A percentile compares a stretch with the other conserved stretches of the same genome.
phyloP scores from a whole-genome alignment of 2,888 invertebrate genomes.

The Zhuqinia jingwanae region DNA sequence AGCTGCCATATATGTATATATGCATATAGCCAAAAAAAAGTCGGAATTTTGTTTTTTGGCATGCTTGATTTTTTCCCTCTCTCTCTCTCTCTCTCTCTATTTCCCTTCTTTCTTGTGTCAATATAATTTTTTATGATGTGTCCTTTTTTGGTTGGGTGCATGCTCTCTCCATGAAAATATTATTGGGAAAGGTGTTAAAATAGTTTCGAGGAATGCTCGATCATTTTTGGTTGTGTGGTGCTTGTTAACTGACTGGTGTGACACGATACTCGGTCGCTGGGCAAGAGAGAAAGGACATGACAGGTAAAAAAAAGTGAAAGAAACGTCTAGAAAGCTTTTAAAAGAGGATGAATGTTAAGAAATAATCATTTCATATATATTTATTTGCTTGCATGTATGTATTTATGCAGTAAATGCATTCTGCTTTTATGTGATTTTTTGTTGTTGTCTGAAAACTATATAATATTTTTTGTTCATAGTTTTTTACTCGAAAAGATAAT shows the following conservation, averaged over 20 bases:
- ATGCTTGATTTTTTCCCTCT: not conserved
- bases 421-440: too few species aligned
- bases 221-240: not conserved
- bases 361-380: too few species aligned
- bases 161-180: slow-evolving; percentile 17
- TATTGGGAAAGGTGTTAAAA: slow-evolving; percentile 25
- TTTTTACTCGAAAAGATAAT: slow-evolving; percentile 19
- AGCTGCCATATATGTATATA: not conserved
- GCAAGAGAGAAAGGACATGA: not conserved
- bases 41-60: not conserved
- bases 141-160: not conserved
- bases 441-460: not conserved
- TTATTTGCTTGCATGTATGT: not conserved
- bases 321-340: not conserved
- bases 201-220: not conserved
- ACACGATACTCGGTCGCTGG: slow-evolving; percentile 1
- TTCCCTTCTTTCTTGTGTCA: not conserved
- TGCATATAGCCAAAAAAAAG: too few species aligned
- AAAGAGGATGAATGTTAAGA: too few species aligned
- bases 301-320: not conserved
- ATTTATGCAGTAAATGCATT: not conserved
- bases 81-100: not conserved
- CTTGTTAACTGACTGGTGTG: not conserved
- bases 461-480: not conserved
- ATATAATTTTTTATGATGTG: not conserved